Evolutionary conservation across 2,888 invertebrate genomes (phyloP).

Genomic region (Colostygia pectinataria): DNA sequence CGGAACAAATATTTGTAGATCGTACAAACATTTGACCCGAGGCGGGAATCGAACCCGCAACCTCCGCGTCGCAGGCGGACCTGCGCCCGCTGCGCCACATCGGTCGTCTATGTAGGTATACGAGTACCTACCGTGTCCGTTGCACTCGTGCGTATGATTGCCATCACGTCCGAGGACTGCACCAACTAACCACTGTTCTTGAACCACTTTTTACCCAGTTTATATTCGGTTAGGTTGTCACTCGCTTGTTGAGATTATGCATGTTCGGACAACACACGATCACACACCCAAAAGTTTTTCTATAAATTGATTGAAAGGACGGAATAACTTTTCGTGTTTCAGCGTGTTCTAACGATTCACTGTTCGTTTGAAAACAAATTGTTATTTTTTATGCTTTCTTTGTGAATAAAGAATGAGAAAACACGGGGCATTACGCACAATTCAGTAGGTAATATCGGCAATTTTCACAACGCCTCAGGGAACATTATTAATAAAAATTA

Average conservation of each 20-base stretch:
- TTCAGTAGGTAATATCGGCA: slow-evolving; percentile 18
- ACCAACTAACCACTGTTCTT: slow-evolving; percentile 7
- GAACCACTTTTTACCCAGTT: slow-evolving; percentile 7
- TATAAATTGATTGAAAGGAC: slow-evolving; percentile 31
- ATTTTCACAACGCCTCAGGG: slow-evolving; percentile 12
- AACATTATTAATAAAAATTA: slow-evolving; percentile 15
- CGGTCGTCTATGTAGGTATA: too few species aligned
- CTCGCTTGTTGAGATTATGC: slow-evolving; percentile 23
- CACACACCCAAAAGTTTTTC: slow-evolving; percentile 8
- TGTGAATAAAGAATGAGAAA: slow-evolving; percentile 15
- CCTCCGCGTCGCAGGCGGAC: too few species aligned
- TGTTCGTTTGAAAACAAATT: slow-evolving; percentile 20
- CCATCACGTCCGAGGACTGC: not conserved
- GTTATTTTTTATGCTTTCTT: slow-evolving; percentile 6
- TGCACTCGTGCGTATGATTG: too few species aligned
- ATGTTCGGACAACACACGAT: slow-evolving; percentile 24
- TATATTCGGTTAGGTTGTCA: slow-evolving; percentile 2
- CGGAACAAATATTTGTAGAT: too few species aligned
- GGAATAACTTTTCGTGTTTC: slow-evolving; percentile 18
- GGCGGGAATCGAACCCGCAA: too few species aligned
- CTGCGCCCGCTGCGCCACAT: too few species aligned
- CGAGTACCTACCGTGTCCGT: too few species aligned
- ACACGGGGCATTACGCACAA: too few species aligned
- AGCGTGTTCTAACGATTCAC: slow-evolving; percentile 14
- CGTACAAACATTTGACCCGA: too few species aligned